Base-by-base conservation (phyloP, 1,140 invertebrate species). In the Aphaenogaster ashmeadi region DNA sequence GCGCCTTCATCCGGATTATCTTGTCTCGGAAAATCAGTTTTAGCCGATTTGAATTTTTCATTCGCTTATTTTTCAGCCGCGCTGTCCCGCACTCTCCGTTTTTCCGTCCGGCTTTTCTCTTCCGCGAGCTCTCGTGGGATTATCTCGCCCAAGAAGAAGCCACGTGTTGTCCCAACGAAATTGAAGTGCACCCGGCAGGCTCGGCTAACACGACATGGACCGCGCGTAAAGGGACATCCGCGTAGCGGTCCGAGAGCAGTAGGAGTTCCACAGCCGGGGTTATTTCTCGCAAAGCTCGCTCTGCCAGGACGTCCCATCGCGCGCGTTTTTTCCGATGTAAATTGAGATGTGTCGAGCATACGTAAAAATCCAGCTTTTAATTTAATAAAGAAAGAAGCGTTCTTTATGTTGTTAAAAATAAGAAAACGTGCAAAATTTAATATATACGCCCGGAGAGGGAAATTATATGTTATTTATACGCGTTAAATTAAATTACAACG, bases 81-180 rank as follows among this genome's bases (percentile, higher is more conserved):
- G n/a, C 64, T 18, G 18, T 21, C 41, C n/a, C 52, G 58, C 15
- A 27, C 21, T 66, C 13, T 36, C n/a, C 36, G 50, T 50, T 78
- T 62, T 67, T 78, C 58, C 21, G 33, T 18, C 77, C 44, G 47
- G n/a, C 75, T 41, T 86, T 60, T 67, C 85, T 62, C 60, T 67
- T 33, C n/a, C 33, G 15, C n/a, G 41, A 36, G n/a, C 33, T 83
- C 72, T 81, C 71, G 13, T 52, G 54, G 80, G 72, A 75, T 71
- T 58, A 69, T 66, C 81, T 77, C 15, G 41, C 50, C 44, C 69
- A 69, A 83, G 89, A 74, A 88, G 77, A 74, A 90, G 71, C 81
- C 89, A 86, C 88, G 89, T 88, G 89, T 90, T 88, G 80, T 88
- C 88, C 60, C 75, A 89, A 86, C 88, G 86, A 90, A 90, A 90